A percentile compares a stretch with the other conserved stretches of the same genome.
Conservation (phyloP, 2,888 invertebrate species). For the Mellilla xanthometata region DNA sequence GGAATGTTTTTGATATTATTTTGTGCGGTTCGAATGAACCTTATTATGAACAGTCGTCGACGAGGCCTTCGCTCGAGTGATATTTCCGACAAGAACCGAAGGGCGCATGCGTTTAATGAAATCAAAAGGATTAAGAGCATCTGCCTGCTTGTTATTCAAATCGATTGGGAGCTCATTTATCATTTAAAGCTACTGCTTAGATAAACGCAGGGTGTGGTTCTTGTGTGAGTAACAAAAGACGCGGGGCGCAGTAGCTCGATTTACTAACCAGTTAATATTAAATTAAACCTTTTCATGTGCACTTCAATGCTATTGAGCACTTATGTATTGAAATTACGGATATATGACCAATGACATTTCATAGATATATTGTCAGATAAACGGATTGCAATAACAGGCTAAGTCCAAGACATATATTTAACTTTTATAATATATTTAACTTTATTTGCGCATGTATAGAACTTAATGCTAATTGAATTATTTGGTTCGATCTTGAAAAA, state of each 20-base stretch:
- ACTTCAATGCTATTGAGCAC: not conserved
- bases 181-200: conserved; percentile 81
- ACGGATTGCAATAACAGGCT: too few species aligned
- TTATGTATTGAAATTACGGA: too few species aligned
- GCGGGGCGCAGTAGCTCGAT: conserved; percentile 70
- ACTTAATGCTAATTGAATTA: too few species aligned
- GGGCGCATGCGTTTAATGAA: conserved; percentile 82
- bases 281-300: conserved; percentile 43
- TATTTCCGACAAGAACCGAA: conserved; percentile 79
- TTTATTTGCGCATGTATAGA: too few species aligned
- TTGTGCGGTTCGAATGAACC: conserved; percentile 44
- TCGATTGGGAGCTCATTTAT: conserved; percentile 81
- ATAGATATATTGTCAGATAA: too few species aligned
- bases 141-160: conserved; percentile 82
- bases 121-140: conserved; percentile 83
- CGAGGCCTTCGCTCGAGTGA: conserved; percentile 72
- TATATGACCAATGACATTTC: too few species aligned
- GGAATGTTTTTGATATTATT: conserved; percentile 31
- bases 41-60: conserved; percentile 64
- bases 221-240: conserved; percentile 72
- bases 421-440: too few species aligned
- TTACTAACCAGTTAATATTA: conserved; percentile 71
- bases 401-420: too few species aligned
- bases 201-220: conserved; percentile 78
- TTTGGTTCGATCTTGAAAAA: too few species aligned